Evolutionary conservation across 2,113 vertebrate species (phyloP).

Genomic region (Brienomyrus longianalis): DNA sequence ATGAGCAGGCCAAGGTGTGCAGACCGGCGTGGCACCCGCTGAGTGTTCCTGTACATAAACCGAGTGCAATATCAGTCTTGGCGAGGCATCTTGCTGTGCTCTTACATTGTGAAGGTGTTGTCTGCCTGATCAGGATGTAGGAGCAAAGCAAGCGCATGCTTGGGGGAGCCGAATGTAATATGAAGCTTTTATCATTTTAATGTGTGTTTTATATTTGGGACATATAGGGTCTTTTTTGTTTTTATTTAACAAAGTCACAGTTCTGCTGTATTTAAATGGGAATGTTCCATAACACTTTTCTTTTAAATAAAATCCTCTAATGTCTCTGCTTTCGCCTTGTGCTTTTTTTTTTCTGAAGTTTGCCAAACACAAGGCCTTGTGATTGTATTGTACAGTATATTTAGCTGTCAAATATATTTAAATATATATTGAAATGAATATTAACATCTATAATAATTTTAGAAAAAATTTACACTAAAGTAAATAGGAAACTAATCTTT

Average conservation of each 20-base stretch:
- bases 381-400: not conserved
- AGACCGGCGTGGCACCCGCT: not conserved
- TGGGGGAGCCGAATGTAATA: constrained; percentile 63
- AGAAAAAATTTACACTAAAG: not conserved
- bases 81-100: constrained; percentile 68
- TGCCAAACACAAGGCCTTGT: not conserved
- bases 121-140: constrained; percentile 66
- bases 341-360: not conserved
- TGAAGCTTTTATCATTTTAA: constrained; percentile 67
- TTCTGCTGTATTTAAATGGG: constrained; percentile 73
- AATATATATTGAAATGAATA: not conserved
- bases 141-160: constrained; percentile 55
- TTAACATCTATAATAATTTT: not conserved
- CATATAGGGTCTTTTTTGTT: constrained; percentile 67
- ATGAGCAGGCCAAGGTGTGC: not conserved
- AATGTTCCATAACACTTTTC: constrained; percentile 63
- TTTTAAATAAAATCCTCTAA: constrained; percentile 70
- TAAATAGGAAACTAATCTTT: not conserved
- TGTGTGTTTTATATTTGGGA: constrained; percentile 81
- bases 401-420: not conserved
- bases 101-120: constrained; percentile 56
- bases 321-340: constrained; percentile 42
- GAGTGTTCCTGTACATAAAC: constrained; percentile 61
- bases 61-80: constrained; percentile 67
- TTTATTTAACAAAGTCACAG: constrained; percentile 79